phyloP scores from a whole-genome alignment of 1,140 invertebrate genomes.

The Papilio aristodemus region DNA sequence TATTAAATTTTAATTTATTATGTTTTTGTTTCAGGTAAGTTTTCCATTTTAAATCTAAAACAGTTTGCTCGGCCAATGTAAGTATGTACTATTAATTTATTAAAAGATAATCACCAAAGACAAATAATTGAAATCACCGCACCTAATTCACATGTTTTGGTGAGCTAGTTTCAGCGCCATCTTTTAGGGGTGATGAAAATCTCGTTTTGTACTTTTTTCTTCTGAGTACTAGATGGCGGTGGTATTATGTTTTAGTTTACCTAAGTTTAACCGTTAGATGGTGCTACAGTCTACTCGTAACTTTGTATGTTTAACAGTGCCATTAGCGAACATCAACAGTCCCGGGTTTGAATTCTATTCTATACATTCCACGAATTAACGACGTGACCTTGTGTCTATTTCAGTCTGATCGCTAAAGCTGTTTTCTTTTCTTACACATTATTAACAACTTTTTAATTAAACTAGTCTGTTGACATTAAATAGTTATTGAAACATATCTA shows the following conservation, averaged over 20 bases:
- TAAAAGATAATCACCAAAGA: not conserved
- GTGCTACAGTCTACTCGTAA: not conserved
- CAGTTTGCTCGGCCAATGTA: not conserved
- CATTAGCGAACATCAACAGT: no score
- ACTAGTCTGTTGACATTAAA: no score
- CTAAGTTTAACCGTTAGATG: not conserved
- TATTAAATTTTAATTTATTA: not conserved
- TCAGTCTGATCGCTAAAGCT: no score
- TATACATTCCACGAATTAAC: no score
- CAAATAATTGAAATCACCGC: not conserved
- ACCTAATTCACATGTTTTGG: no score
- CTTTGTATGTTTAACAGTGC: not conserved
- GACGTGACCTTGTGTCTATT: no score
- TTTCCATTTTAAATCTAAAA: not conserved
- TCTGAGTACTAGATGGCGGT: not conserved
- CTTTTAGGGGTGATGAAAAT: not conserved
- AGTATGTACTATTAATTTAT: not conserved
- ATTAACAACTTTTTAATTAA: no score
- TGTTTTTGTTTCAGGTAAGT: conserved; percentile 17
- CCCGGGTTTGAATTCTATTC: no score
- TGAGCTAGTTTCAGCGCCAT: conserved; percentile 1
- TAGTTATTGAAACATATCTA: no score
- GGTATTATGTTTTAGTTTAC: not conserved
- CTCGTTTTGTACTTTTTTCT: not conserved
- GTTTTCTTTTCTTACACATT: no score